These are phyloP conservation scores for Mormyrops attenuatus DNA, from an alignment of 2,797 vertebrate genomes.

Conservation along the genomic window DNA sequence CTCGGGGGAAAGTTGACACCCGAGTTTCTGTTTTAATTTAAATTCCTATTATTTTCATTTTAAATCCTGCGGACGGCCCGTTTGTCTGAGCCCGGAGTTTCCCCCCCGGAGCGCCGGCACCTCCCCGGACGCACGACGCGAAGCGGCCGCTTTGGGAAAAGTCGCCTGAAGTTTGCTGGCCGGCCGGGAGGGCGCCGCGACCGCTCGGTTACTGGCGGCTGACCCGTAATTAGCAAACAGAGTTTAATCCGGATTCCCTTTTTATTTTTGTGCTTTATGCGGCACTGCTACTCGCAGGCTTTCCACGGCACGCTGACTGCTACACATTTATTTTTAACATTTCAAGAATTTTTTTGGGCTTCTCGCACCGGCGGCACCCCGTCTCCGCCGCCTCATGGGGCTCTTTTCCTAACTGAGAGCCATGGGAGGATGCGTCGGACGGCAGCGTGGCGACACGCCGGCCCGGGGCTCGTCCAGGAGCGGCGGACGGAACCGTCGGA, in stretches of 20 bases:
- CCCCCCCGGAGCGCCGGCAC: background rate
- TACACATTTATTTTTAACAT: background rate
- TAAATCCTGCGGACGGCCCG: background rate
- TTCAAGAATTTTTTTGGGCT: background rate
- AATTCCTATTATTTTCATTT: background rate
- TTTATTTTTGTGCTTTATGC: background rate
- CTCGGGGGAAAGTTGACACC: background rate
- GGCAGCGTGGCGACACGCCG: conserved; percentile 77
- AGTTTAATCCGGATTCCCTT: background rate
- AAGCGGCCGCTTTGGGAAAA: background rate
- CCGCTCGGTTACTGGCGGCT: background rate
- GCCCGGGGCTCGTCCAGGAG: conserved; percentile 64
- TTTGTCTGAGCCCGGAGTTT: background rate
- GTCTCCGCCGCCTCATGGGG: conserved; percentile 47
- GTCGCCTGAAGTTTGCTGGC: conserved; percentile 1
- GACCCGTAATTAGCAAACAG: background rate
- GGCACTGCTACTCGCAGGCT: background rate
- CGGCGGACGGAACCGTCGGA: conserved; percentile 56
- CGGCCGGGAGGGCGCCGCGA: background rate
- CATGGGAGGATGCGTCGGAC: conserved; percentile 95
- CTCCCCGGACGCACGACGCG: background rate
- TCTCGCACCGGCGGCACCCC: background rate
- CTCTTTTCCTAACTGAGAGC: conserved; percentile 44
- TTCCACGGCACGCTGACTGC: background rate
- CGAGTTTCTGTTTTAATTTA: background rate